phyloP scores from a whole-genome alignment of 2,888 invertebrate species.

The Tromatobia lineatoria region DNA sequence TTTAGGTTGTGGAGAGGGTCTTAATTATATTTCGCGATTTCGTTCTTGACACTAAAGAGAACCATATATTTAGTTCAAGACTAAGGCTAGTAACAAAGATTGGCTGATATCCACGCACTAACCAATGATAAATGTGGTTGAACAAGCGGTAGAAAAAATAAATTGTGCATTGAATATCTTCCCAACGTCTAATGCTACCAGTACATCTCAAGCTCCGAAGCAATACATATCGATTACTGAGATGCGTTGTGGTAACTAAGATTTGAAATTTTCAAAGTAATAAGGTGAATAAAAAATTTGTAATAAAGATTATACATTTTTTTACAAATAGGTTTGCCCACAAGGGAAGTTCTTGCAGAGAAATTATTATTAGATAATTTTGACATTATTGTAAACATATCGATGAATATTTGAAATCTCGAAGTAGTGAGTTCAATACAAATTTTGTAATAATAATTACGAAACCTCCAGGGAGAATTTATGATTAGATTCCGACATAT shows the following conservation, averaged over 20 bases:
- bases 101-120: neutral
- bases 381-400: neutral
- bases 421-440: too few relatives aligned
- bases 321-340: too few relatives aligned
- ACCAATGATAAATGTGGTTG: neutral
- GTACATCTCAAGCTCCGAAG: neutral
- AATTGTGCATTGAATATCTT: neutral
- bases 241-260: neutral
- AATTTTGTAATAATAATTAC: too few relatives aligned
- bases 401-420: neutral
- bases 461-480: too few relatives aligned
- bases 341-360: too few relatives aligned
- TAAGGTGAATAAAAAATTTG: too few relatives aligned
- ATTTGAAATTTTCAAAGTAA: too few relatives aligned
- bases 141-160: neutral
- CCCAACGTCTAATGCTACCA: neutral
- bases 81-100: neutral
- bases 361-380: too few relatives aligned
- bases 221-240: neutral
- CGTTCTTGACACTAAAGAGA: constrained; percentile 30
- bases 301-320: neutral
- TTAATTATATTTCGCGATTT: too few relatives aligned
- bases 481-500: too few relatives aligned
- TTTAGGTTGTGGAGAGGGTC: too few relatives aligned
- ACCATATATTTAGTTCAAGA: neutral